phyloP scores from a whole-genome alignment of 2,113 vertebrate species.

The Antechinus stuartii region DNA sequence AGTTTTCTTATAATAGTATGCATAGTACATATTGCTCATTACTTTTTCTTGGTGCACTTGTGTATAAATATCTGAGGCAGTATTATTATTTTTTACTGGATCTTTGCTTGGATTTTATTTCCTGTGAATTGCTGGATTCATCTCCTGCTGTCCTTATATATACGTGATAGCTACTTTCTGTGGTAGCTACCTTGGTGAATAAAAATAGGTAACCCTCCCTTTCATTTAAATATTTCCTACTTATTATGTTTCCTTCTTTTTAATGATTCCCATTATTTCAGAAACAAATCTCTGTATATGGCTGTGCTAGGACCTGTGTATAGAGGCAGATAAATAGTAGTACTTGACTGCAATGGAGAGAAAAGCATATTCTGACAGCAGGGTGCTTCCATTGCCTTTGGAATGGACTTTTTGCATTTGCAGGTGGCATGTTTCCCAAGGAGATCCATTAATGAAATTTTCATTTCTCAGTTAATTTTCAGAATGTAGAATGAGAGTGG shows the following conservation, averaged over 20 bases:
- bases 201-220: background rate
- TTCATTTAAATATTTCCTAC: background rate
- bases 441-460: background rate
- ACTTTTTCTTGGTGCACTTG: background rate
- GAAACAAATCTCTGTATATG: background rate
- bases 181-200: background rate
- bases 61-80: background rate
- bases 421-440: background rate
- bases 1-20: background rate
- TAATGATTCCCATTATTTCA: constrained; percentile 3
- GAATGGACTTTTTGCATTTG: background rate
- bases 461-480: background rate
- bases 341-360: background rate
- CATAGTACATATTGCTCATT: background rate
- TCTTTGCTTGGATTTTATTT: background rate
- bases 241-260: background rate
- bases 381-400: background rate
- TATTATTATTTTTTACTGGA: background rate
- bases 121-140: background rate
- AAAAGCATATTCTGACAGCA: background rate
- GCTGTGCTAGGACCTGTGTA: background rate
- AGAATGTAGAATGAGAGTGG: background rate
- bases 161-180: background rate
- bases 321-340: background rate
- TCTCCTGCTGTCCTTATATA: background rate